Evolutionary conservation across 2,113 vertebrate genomes (phyloP).

Genomic region (Phaetusa simplex): DNA sequence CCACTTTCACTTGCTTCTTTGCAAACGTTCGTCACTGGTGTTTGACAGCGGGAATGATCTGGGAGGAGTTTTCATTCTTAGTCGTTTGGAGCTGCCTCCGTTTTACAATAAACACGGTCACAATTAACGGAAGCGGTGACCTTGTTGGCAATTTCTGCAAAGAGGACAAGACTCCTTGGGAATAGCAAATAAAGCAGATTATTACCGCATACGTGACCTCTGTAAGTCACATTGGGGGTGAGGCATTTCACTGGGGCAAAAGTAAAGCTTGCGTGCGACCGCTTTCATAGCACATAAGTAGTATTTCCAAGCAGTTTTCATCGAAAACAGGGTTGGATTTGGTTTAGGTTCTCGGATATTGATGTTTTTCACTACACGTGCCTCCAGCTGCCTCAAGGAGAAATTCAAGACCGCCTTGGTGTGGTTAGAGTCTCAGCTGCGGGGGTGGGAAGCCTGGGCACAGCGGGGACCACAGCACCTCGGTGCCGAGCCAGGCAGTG

Average conservation of each 20-base stretch:
- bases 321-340: not conserved
- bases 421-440: not conserved
- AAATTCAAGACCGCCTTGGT: not conserved
- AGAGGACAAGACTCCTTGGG: not conserved
- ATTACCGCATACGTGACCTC: not conserved
- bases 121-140: conserved; percentile 43
- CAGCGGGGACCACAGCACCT: not conserved
- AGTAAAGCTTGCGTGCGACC: not conserved
- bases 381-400: not conserved
- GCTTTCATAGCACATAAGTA: not conserved
- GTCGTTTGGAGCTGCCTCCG: not conserved
- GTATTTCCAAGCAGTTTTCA: not conserved
- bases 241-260: not conserved
- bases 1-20: not conserved
- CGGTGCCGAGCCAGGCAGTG: not conserved
- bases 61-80: conserved; percentile 7
- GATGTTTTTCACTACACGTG: not conserved
- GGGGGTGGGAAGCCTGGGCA: not conserved
- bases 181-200: conserved; percentile 6
- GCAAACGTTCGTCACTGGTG: accelerated
- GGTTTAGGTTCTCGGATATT: not conserved
- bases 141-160: not conserved
- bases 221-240: not conserved
- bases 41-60: not conserved
- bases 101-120: conserved; percentile 15